A percentile compares a stretch with the other conserved stretches of the same genome.
phyloP scores from a whole-genome alignment of 1,140 invertebrate genomes.

The Platyscapa corneri region DNA sequence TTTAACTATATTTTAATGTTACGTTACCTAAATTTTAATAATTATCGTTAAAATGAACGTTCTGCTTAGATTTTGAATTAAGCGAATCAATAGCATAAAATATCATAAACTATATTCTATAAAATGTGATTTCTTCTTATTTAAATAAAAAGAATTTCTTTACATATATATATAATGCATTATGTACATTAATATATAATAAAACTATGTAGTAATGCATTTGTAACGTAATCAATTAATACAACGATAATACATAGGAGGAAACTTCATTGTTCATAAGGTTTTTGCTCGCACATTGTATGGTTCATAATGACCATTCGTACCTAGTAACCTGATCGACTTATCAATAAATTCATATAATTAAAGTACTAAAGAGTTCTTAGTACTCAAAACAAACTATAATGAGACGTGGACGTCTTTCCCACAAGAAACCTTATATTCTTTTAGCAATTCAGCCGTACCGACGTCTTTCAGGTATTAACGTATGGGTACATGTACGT shows the following conservation, averaged over 20 bases:
- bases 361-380: slow-evolving; percentile 75
- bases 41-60: too few relatives aligned
- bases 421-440: slow-evolving; percentile 74
- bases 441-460: slow-evolving; percentile 69
- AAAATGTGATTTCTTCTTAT: too few relatives aligned
- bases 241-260: not conserved
- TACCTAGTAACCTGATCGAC: slow-evolving; percentile 73
- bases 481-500: not conserved
- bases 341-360: slow-evolving; percentile 76
- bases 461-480: slow-evolving; percentile 66
- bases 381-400: slow-evolving; percentile 74
- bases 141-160: too few relatives aligned
- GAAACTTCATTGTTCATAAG: not conserved
- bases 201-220: not conserved
- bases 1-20: too few relatives aligned
- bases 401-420: slow-evolving; percentile 74
- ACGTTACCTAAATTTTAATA: too few relatives aligned
- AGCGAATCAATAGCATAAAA: too few relatives aligned
- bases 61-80: too few relatives aligned
- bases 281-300: slow-evolving; percentile 57
- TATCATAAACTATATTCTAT: too few relatives aligned
- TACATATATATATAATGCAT: too few relatives aligned
- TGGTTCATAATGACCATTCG: slow-evolving; percentile 60
- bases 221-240: too few relatives aligned
- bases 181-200: not conserved